Base-by-base conservation (phyloP, 2,113 vertebrate species). In the Bubalus kerabau region DNA sequence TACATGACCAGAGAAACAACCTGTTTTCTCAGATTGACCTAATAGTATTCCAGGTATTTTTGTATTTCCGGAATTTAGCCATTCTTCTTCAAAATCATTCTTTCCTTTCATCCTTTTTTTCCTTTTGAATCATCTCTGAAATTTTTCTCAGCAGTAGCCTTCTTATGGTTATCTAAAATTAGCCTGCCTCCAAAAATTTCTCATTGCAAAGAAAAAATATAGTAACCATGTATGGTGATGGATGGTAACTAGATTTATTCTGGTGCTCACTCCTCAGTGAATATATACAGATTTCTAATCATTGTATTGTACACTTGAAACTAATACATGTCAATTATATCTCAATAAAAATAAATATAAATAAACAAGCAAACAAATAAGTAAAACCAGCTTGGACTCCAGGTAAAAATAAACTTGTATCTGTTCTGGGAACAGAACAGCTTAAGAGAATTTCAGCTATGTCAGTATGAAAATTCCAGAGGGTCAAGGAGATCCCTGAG, bases 401-500 rank as follows among this genome's bases (percentile, higher is more conserved):
- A 83, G 50, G 81, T 54, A 36, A 36, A 83, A 83, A 81, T 52
- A 94, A 92, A 96, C 81, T 54, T 30, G 0, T 24, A 48, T 74
- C 59, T 96, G 89, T 87, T 96, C 26, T 88, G 85, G 43, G 76
- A 40, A 85, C 19, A 88, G 59, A 92, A 94, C 57, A 96, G 48
- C 59, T 93, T 59, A 59, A 92, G n/a, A 92, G 24, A n/a, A 88
- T 88, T 92, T 91, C 36, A 85, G 23, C 48, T 50, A 3, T 62
- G 23, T 95, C 9, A 6, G 28, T 28, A 32, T 88, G 24, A 76
- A 93, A 94, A 94, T 88, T 92, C 74, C 74, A 95, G 36, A 95
- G 48, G n/a, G 59, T 54, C 67, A 46, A 17, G 21, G 32, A 90
- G 8, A 54, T 81, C 82, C 86, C 82, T 81, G n/a, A 36, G 48